phyloP scores from a whole-genome alignment of 2,888 invertebrate genomes.

The Rhagonycha lutea region DNA sequence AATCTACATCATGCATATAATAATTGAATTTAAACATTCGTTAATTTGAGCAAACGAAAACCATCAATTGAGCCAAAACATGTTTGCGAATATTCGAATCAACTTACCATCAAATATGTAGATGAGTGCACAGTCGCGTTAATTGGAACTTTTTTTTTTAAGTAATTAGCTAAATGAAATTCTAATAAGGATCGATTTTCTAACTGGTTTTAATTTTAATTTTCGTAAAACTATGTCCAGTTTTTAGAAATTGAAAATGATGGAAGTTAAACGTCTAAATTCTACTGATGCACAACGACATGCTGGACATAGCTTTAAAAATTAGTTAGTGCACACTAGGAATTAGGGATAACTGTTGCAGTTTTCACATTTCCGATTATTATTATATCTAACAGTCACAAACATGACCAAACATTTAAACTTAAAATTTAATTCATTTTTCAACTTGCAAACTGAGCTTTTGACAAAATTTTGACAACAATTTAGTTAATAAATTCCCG shows the following conservation, averaged over 20 bases:
- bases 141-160: conserved; percentile 28
- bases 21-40: conserved; percentile 15
- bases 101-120: conserved; percentile 40
- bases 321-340: conserved; percentile 18
- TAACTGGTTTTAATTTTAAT: conserved; percentile 33
- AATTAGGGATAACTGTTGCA: conserved; percentile 8
- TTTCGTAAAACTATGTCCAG: conserved; percentile 28
- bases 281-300: not conserved
- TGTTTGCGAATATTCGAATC: conserved; percentile 35
- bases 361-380: conserved; percentile 7
- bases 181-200: conserved; percentile 32
- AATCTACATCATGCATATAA: conserved; percentile 25
- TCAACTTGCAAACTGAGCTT: not conserved
- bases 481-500: not conserved
- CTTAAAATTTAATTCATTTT: not conserved
- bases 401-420: conserved; percentile 16
- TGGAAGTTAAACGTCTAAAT: not conserved
- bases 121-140: conserved; percentile 36
- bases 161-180: not conserved
- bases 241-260: not conserved
- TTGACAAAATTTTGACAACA: not conserved
- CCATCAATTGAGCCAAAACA: conserved; percentile 23
- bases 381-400: conserved; percentile 9
- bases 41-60: conserved; percentile 18
- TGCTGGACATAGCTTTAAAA: conserved; percentile 22